Evolutionary conservation across 2,797 vertebrate species (phyloP).

Genomic region (Tadarida brasiliensis): DNA sequence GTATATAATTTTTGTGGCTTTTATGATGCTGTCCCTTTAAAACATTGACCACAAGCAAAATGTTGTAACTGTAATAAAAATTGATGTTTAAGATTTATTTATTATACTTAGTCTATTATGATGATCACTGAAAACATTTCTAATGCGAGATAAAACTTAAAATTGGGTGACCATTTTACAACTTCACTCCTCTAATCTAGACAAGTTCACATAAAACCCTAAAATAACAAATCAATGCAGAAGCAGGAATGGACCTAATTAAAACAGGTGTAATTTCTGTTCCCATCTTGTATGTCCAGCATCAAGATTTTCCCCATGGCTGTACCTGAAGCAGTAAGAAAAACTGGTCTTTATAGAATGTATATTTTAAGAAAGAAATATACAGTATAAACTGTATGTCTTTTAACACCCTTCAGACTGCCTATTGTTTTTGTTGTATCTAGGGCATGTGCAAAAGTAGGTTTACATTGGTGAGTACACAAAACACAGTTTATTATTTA

Average conservation of each 20-base stretch:
- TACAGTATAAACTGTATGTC: not conserved
- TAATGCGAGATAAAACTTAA: not conserved
- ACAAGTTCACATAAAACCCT: not conserved
- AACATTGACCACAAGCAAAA: not conserved
- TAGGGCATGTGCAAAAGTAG: not conserved
- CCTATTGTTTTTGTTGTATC: not conserved
- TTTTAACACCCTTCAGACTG: constrained; percentile 8
- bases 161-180: not conserved
- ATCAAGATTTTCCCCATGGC: not conserved
- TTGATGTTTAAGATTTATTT: not conserved
- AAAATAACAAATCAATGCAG: not conserved
- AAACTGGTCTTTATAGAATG: not conserved
- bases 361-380: constrained; percentile 18
- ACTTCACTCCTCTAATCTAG: not conserved
- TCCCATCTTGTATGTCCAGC: not conserved
- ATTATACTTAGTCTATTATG: not conserved
- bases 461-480: not conserved
- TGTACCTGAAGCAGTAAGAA: not conserved
- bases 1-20: not conserved
- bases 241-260: not conserved
- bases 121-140: not conserved
- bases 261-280: not conserved
- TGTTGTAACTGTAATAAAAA: not conserved
- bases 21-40: not conserved
- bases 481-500: not conserved